Base-by-base conservation (phyloP, 2,797 vertebrate species). In the Euphonia xanthogaster region DNA sequence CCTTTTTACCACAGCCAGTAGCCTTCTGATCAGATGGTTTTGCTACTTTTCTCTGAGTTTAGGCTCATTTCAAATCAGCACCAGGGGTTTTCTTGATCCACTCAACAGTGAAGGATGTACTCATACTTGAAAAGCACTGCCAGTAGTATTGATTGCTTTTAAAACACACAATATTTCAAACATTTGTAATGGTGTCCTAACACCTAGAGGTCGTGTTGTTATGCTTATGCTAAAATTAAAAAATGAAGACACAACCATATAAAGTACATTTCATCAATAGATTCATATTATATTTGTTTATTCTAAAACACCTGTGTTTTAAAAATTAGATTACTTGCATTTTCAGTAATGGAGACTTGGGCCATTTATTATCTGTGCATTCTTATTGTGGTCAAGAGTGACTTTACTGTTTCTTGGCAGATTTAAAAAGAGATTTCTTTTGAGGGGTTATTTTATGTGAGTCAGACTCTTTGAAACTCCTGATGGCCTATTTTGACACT, bases 251-350 rank as follows among this genome's bases (percentile, higher is more conserved):
- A 35, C 5, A 16, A 28, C 14, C 30, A 13, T 30, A 12, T 48
- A 44, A 75, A 72, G 2, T 61, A 30, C 0, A 1, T 61, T 79
- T 85, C 12, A 24, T 67, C 51, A 58, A 18, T 55, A 30, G 3
- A 27, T 74, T 44, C 7, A 10, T 73, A 37, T 28, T 74, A 6
- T 25, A 30, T 13, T 50, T 61, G 2, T 23, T 65, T 77, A 14
- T 74, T 40, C 13, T 25, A 39, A 58, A 78, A 27, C 3, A 40
- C 71, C 5, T 12, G 2, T 0, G 0, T 0, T 40, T 68, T 70
- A 51, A 51, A 19, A 55, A 17, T 62, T 55, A 7, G 70, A 66
- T 53, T 10, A 31, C 8, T 53, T 65, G 2, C 2, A 12, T 67
- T 83, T 94, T 71, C 19, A 53, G 33, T 63, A 81, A 39, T 71